Evolutionary conservation across 2,113 vertebrate species (phyloP).

Genomic region (Perca fluviatilis): DNA sequence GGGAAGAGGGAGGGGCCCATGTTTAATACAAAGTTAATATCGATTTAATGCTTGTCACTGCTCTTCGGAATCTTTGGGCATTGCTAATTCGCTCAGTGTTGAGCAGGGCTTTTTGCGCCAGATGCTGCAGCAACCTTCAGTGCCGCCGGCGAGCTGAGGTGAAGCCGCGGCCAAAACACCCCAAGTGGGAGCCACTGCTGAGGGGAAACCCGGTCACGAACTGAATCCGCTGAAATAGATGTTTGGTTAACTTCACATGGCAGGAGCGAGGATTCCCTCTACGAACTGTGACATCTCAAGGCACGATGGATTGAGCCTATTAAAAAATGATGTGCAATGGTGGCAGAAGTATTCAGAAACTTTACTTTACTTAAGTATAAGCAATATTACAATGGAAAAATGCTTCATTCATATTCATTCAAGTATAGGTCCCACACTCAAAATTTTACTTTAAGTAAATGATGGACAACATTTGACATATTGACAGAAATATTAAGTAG

Average conservation of each 20-base stretch:
- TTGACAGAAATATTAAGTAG: neutral
- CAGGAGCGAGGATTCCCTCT: conserved; percentile 35
- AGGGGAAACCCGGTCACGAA: conserved; percentile 54
- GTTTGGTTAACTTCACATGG: conserved; percentile 71
- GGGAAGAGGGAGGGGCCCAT: conserved; percentile 78
- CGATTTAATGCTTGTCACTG: conserved; percentile 89
- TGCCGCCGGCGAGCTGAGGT: conserved; percentile 61
- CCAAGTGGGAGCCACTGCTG: conserved; percentile 61
- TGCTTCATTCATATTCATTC: no score
- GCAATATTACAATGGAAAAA: neutral
- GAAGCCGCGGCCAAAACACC: conserved; percentile 77
- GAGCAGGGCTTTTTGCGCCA: conserved; percentile 62
- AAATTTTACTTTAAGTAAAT: neutral
- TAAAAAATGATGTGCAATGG: no score
- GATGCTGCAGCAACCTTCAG: conserved; percentile 70
- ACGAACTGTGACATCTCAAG: neutral
- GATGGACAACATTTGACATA: neutral
- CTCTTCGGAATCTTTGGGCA: conserved; percentile 76
- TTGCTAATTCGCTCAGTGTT: conserved; percentile 81
- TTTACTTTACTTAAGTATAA: no score
- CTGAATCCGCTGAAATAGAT: conserved; percentile 66
- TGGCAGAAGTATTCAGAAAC: no score
- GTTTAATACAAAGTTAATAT: conserved; percentile 90
- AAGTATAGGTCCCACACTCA: neutral
- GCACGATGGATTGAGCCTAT: no score